Conservation (phyloP, 2,888 invertebrate genomes). For the Drosophila merina region DNA sequence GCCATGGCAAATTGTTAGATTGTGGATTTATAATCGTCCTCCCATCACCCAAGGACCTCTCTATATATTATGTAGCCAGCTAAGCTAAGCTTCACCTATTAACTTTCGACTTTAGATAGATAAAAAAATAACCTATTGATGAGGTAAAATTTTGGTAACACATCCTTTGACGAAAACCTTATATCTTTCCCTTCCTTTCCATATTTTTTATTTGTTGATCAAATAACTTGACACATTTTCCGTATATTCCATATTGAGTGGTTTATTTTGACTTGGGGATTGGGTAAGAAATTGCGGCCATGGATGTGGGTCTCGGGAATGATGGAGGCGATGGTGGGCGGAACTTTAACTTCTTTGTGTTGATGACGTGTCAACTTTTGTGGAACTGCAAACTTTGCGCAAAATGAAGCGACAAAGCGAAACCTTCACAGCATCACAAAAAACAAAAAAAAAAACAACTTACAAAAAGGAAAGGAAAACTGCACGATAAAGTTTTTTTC, state of each 20-base stretch:
- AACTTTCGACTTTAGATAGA: too few relatives aligned
- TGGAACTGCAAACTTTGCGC: constrained; percentile 62
- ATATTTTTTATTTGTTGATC: constrained; percentile 58
- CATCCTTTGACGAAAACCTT: too few relatives aligned
- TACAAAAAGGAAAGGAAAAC: constrained; percentile 40
- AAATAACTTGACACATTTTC: constrained; percentile 59
- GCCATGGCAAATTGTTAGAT: constrained; percentile 40
- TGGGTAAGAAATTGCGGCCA: neutral
- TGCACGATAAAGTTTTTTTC: constrained; percentile 67
- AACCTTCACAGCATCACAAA: constrained; percentile 49
- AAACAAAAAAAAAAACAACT: constrained; percentile 23
- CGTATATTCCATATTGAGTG: constrained; percentile 43
- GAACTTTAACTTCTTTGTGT: constrained; percentile 55
- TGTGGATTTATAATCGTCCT: constrained; percentile 55
- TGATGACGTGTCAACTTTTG: constrained; percentile 74
- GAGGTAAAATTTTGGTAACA: too few relatives aligned
- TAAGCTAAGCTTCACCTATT: too few relatives aligned
- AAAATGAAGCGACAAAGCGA: constrained; percentile 68
- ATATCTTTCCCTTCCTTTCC: neutral
- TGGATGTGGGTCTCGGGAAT: neutral
- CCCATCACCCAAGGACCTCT: neutral
- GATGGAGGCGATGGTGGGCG: constrained; percentile 16
- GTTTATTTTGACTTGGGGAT: constrained; percentile 52
- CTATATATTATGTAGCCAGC: too few relatives aligned
- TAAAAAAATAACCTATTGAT: too few relatives aligned